A percentile compares a stretch with the other conserved stretches of the same genome.
These are phyloP conservation scores for Fistularia tabacaria DNA, from an alignment of 2,797 vertebrate species.

Conservation along the genomic window DNA sequence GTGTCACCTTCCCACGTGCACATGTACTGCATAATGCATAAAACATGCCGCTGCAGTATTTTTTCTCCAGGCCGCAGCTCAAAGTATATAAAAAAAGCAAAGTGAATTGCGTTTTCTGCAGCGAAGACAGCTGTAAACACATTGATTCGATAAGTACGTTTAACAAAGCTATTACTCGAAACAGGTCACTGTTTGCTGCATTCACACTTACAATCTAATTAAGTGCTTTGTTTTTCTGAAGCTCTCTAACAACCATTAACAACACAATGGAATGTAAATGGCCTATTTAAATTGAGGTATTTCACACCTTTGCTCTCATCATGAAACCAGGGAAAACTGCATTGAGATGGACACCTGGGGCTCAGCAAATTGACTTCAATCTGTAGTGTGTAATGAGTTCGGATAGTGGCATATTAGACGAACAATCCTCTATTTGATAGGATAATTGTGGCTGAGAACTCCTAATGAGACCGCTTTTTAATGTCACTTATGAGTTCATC, in stretches of 20 bases:
- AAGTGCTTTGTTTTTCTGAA: slow-evolving; percentile 45
- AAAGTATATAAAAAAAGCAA: slow-evolving; percentile 8
- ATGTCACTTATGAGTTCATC: slow-evolving; percentile 4
- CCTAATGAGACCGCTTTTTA: slow-evolving; percentile 6
- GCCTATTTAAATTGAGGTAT: slow-evolving; percentile 49
- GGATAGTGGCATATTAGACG: slow-evolving; percentile 31
- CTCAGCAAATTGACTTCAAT: slow-evolving; percentile 44
- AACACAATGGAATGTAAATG: slow-evolving; percentile 65
- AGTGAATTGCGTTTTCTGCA: slow-evolving; percentile 17
- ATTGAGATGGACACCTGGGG: slow-evolving; percentile 40
- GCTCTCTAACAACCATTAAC: slow-evolving; percentile 38
- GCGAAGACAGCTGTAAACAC: slow-evolving; percentile 37
- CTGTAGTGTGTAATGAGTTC: slow-evolving; percentile 37
- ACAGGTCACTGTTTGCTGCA: slow-evolving; percentile 29
- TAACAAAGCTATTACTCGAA: slow-evolving; percentile 16
- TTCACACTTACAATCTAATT: slow-evolving; percentile 51
- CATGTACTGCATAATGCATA: slow-evolving; percentile 36
- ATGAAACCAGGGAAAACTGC: slow-evolving; percentile 13
- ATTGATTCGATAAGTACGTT: slow-evolving; percentile 49
- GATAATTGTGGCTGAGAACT: slow-evolving; percentile 18
- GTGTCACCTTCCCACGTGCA: slow-evolving; percentile 38
- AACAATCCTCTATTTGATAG: slow-evolving; percentile 13
- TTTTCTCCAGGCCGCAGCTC: slow-evolving; percentile 27
- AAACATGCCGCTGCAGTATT: slow-evolving; percentile 26
- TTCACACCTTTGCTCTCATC: slow-evolving; percentile 47